Percentiles rank a stretch among this genome's conserved stretches.
Evolutionary conservation across 2,113 vertebrate genomes (phyloP).

Genomic region (Grallaria varia): DNA sequence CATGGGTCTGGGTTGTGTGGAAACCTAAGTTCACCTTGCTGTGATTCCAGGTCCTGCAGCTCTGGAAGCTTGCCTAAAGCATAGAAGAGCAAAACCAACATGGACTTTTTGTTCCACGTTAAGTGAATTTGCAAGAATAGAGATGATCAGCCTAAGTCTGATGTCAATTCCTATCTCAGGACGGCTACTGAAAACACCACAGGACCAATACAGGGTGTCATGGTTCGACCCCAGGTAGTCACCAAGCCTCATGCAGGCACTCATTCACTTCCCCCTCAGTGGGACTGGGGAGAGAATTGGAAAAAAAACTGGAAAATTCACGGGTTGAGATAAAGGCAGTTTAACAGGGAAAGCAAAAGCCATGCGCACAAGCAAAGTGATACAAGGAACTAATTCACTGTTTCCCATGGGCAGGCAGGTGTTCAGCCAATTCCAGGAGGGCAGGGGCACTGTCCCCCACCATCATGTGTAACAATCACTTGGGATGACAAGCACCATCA

Average conservation of each 20-base stretch:
- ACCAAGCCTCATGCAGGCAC: not conserved
- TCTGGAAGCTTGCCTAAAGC: not conserved
- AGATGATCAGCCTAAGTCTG: not conserved
- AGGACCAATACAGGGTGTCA: fast-evolving
- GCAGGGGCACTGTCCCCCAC: no score
- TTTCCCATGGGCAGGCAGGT: not conserved
- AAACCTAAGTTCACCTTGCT: not conserved
- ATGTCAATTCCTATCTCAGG: not conserved
- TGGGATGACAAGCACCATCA: not conserved
- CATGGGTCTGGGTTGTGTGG: not conserved
- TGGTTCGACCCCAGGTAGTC: not conserved
- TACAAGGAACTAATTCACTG: not conserved
- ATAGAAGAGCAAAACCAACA: not conserved
- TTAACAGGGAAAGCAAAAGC: not conserved
- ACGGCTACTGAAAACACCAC: not conserved
- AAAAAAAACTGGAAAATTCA: not conserved
- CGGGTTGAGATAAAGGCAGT: not conserved
- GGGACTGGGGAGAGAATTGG: not conserved
- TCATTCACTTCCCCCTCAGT: not conserved
- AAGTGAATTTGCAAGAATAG: not conserved
- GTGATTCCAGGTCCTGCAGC: not conserved
- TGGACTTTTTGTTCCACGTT: not conserved
- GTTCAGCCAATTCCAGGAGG: not conserved
- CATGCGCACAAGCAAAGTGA: not conserved
- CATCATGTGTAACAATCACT: not conserved